Base-by-base conservation (phyloP, 2,797 vertebrate species). In the Takifugu ocellatus region DNA sequence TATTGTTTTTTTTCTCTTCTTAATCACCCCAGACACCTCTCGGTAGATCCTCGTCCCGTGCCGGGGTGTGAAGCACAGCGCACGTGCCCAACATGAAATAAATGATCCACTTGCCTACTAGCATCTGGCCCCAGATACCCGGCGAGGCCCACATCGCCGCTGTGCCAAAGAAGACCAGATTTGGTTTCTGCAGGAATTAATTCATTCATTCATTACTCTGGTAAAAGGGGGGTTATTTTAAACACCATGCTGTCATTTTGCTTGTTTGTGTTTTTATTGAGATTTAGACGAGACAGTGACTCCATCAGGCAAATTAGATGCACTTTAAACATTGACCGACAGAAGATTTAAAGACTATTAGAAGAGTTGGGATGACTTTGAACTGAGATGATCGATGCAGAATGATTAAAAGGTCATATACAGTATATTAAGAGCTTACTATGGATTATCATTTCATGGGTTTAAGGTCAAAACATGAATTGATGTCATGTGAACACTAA, bases 121-220 rank as follows among this genome's bases (percentile, higher is more conserved):
- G 65, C 78, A 82, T 77, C 77, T 81, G 75, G 61, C 51, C 62
- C 51, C 8, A 39, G 77, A 79, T 79, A 56, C 62, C 51, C 24
- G 12, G 48, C 61, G 12, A 56, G 68, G 29, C 33, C 72, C 15
- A 75, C 68, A 0, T 75, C 64, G 50, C 70, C 82, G 33, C 46
- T 70, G 63, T 83, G 66, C 82, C 75, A 67, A 58, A 16, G 67
- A 58, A 67, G 58, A 80, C 69, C 57, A 56, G 64, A 59, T 65
- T 77, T 77, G 67, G 63, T 86, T 90, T 88, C 84, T 81, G 87
- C 43, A 57, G 39, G 54, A 83, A 79, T 59, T 49, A 62, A 42
- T 68, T 21, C 21, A 17, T 17, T 17, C 17, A 61, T 74, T 68
- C 11, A 72, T 66, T 61, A 54, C 46, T 24, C 36, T 15, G 36